These are phyloP conservation scores for Leptinotarsa undecemlineata DNA, from an alignment of 1,140 invertebrate genomes.

Conservation along the genomic window DNA sequence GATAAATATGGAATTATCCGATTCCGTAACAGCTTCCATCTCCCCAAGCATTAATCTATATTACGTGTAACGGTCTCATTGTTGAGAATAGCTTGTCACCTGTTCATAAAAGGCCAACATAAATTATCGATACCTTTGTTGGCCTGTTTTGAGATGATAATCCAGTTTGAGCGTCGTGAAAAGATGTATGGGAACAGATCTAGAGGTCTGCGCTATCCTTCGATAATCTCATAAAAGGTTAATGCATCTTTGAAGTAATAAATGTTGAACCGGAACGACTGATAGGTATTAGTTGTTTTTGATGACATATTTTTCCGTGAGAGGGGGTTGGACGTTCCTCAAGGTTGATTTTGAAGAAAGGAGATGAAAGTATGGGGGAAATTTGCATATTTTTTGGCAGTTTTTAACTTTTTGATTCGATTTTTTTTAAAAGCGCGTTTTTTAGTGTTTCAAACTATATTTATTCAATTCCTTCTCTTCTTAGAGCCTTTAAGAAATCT, in stretches of 20 bases:
- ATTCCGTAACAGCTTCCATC: not conserved
- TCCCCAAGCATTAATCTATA: constrained; percentile 1
- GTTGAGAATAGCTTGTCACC: constrained; percentile 17
- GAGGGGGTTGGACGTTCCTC: no score
- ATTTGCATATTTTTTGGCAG: no score
- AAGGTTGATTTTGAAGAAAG: no score
- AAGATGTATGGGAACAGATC: constrained; percentile 13
- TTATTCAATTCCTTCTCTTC: no score
- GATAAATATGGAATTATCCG: constrained; percentile 17
- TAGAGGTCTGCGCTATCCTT: not conserved
- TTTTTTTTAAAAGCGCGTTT: no score
- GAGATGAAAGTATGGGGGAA: no score
- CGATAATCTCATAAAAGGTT: constrained; percentile 2
- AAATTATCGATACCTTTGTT: constrained; percentile 21
- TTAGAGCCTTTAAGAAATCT: no score
- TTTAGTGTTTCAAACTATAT: no score
- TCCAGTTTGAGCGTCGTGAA: constrained; percentile 2
- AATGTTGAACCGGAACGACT: not conserved
- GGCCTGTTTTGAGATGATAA: constrained; percentile 18
- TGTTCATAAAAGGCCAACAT: constrained; percentile 8
- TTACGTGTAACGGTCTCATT: constrained; percentile 12
- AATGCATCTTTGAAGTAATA: not conserved
- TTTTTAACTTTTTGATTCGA: no score
- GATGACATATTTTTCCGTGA: no score
- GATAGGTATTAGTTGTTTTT: no score